Evolutionary conservation across 2,113 vertebrate genomes (phyloP).

Genomic region (Tragelaphus buxtoni): DNA sequence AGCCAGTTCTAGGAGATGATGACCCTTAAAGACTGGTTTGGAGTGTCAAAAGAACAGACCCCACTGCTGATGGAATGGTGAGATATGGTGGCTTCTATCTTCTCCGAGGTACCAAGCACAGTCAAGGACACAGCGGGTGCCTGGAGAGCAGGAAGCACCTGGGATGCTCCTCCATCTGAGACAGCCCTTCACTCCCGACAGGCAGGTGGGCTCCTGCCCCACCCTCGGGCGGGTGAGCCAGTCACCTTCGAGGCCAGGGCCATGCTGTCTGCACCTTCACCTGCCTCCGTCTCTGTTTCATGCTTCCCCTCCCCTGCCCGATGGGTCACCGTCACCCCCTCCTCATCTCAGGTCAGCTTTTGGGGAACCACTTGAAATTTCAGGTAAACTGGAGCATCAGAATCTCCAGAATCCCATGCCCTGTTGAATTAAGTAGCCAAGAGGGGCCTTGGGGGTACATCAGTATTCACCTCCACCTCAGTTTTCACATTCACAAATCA

Average conservation of each 20-base stretch:
- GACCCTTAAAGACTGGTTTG: background rate
- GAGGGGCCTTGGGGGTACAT: background rate
- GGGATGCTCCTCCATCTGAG: background rate
- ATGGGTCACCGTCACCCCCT: background rate
- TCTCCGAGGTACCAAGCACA: background rate
- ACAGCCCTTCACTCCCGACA: background rate
- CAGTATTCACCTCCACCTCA: background rate
- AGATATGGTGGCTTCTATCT: background rate
- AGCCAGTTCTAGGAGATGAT: background rate
- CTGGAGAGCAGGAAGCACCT: background rate
- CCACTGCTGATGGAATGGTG: too few relatives aligned
- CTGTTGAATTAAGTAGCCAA: background rate
- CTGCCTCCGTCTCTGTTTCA: background rate
- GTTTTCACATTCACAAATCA: background rate
- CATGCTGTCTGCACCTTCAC: background rate
- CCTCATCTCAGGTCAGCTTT: background rate
- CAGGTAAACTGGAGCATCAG: background rate
- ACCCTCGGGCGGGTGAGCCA: fast-evolving
- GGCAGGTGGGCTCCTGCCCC: background rate
- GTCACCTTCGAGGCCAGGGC: background rate
- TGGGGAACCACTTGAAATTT: background rate
- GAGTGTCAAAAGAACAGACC: background rate
- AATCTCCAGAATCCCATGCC: background rate
- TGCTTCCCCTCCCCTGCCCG: background rate
- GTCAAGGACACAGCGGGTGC: background rate